Base-by-base conservation (phyloP, 2,888 invertebrate species). In the Beris morrisii region DNA sequence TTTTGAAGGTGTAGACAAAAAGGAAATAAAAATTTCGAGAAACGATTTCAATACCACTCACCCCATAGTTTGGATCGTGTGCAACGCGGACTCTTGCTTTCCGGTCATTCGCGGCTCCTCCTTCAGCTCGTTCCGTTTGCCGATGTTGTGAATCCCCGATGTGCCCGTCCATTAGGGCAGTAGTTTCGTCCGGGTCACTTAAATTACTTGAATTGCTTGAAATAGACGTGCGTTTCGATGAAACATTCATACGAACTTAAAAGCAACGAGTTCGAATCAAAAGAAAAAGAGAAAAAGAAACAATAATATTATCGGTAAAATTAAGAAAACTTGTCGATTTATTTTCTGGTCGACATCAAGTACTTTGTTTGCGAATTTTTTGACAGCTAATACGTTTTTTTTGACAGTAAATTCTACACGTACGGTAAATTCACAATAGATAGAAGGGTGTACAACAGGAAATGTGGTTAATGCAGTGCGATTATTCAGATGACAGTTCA, bases 161-260 rank as follows among this genome's bases (percentile, higher is more conserved):
- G 84, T 92, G 91, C 77, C 88, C 91, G 84, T 92, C 92, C 92
- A 92, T 92, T 78, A 92, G 87, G 81, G 90, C 89, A 75, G 91
- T 91, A 74, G 85, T 87, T 84, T 92, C 92, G 73, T 65, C 63
- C 48, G 56, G 64, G 43, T 30, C 45, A 28, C 54, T 64, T 15
- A 52, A 64, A 64, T 54, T 30, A 44, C 54, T 54, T 54, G 54
- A 64, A 63, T 13, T 63, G 11, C 52, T 52, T 50, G 61, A 61
- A 46, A 50, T 44, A 38, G 50, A 38, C 22, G 48, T 15, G 15
- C 61, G 50, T 28, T 38, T 61, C 22, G 61, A 52, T 43, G 38
- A 38, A 22, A 61, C 61, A 61, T 61, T 61, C 61, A 61, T 61
- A 52, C 61, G 61, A 50, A 61, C 50, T 61, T 50, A 32, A 52